Conservation (phyloP, 2,113 vertebrate species). For the Indicator maculatus region DNA sequence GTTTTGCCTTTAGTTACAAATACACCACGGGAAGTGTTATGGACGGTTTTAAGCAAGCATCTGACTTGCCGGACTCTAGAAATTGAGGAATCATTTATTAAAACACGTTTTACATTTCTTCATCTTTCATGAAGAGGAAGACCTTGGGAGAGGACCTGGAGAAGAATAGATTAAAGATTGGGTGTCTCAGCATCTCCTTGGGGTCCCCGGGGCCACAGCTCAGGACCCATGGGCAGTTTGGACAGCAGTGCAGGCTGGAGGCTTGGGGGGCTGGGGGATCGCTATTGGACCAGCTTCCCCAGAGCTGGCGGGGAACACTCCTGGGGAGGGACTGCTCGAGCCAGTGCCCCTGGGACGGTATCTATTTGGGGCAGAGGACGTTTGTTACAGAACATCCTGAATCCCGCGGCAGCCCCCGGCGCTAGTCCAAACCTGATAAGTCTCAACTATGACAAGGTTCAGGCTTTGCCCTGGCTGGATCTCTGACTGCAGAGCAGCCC, state of each 20-base stretch:
- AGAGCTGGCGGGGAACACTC: rapidly evolving
- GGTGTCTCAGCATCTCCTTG: not conserved
- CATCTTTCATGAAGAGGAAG: constrained; percentile 25
- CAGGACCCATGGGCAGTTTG: rapidly evolving
- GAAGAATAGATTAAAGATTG: not conserved
- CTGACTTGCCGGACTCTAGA: not conserved
- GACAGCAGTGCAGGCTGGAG: rapidly evolving
- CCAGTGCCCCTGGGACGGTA: not conserved
- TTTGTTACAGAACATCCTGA: constrained; percentile 55
- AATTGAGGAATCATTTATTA: constrained; percentile 32
- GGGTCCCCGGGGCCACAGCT: rapidly evolving
- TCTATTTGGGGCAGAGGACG: constrained; percentile 60
- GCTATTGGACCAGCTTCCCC: not conserved
- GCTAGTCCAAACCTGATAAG: constrained; percentile 59
- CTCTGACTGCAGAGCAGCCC: not conserved
- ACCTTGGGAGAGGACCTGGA: not conserved
- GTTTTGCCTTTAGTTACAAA: constrained; percentile 49
- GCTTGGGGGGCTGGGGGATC: not conserved
- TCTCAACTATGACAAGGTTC: constrained; percentile 62
- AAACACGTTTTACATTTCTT: constrained; percentile 41
- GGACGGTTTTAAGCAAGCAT: not conserved
- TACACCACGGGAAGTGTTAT: constrained; percentile 44
- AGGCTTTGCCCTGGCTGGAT: not conserved
- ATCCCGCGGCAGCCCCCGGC: constrained; percentile 27
- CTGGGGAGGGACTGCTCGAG: not conserved